A percentile compares a stretch with the other conserved stretches of the same genome.
These are phyloP conservation scores for Nothobranchius kuhntae DNA, from an alignment of 2,113 vertebrate species.

Conservation along the genomic window DNA sequence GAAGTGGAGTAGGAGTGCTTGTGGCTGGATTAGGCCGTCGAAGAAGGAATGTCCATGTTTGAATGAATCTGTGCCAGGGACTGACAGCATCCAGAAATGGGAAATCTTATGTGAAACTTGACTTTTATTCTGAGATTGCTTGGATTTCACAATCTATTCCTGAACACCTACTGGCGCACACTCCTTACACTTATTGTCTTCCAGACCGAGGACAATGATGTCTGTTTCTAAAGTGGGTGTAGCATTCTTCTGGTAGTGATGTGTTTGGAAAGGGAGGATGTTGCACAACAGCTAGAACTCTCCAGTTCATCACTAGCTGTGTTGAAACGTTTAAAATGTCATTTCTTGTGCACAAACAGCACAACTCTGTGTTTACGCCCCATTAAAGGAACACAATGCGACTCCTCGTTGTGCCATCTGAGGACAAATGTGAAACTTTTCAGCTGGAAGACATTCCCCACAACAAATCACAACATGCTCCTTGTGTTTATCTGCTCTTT, in stretches of 20 bases:
- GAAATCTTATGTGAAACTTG: neutral
- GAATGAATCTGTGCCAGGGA: conserved; percentile 34
- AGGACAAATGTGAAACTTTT: neutral
- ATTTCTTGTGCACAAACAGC: conserved; percentile 43
- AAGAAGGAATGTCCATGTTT: conserved; percentile 60
- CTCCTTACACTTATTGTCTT: conserved; percentile 42
- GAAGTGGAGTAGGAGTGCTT: conserved; percentile 26
- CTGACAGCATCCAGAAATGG: neutral
- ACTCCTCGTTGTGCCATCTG: neutral
- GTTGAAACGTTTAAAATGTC: conserved; percentile 78
- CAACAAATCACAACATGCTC: conserved; percentile 36
- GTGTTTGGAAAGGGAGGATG: conserved; percentile 73
- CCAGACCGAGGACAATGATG: conserved; percentile 48
- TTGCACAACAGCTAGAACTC: conserved; percentile 74
- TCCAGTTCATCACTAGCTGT: conserved; percentile 70
- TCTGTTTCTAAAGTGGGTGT: conserved; percentile 64
- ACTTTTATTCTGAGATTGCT: neutral
- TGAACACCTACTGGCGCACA: too few relatives aligned
- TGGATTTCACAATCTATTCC: neutral
- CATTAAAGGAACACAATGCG: neutral
- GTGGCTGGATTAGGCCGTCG: conserved; percentile 41
- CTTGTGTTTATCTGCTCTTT: conserved; percentile 34
- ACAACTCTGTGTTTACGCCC: conserved; percentile 6
- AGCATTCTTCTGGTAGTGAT: conserved; percentile 60
- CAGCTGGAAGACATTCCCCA: conserved; percentile 32